Percentiles rank a stretch among this genome's conserved stretches.
Evolutionary conservation across 2,113 vertebrate genomes (phyloP).

Genomic region (Hippoglossus stenolepis): DNA sequence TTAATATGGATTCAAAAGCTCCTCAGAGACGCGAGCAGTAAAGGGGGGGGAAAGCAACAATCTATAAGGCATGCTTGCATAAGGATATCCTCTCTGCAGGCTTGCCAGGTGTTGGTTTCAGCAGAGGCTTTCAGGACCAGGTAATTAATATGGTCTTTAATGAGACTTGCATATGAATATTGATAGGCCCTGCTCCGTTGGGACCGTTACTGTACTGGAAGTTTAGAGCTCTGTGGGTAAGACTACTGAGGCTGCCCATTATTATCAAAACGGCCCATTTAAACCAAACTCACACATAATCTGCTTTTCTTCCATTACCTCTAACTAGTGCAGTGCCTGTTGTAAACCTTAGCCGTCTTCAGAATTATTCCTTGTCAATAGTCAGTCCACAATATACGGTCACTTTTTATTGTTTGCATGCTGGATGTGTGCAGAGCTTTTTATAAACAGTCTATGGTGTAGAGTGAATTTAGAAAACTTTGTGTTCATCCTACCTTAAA

Average conservation of each 20-base stretch:
- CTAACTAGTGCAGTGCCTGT: background rate
- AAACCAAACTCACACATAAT: constrained; percentile 9
- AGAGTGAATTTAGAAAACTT: background rate
- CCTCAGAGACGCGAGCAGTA: constrained; percentile 92
- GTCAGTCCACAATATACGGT: background rate
- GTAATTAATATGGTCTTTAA: constrained; percentile 82
- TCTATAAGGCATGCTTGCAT: constrained; percentile 93
- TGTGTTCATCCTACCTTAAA: background rate
- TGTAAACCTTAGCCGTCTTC: no score
- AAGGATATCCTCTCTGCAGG: constrained; percentile 91
- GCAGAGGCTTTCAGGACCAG: constrained; percentile 63
- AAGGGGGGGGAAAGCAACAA: constrained; percentile 83
- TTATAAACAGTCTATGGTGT: background rate
- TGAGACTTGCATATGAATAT: constrained; percentile 82
- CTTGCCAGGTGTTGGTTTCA: constrained; percentile 85
- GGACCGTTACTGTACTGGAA: constrained; percentile 43
- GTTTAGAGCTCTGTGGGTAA: constrained; percentile 34
- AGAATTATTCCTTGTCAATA: background rate
- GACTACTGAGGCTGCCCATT: constrained; percentile 15
- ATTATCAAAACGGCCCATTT: constrained; percentile 47
- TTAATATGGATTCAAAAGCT: constrained; percentile 99
- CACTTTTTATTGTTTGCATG: background rate
- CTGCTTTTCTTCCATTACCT: constrained; percentile 21
- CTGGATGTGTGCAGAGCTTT: background rate
- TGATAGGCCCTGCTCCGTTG: constrained; percentile 35